These are phyloP conservation scores for Lerema accius DNA, from an alignment of 1,140 invertebrate species.

Conservation along the genomic window DNA sequence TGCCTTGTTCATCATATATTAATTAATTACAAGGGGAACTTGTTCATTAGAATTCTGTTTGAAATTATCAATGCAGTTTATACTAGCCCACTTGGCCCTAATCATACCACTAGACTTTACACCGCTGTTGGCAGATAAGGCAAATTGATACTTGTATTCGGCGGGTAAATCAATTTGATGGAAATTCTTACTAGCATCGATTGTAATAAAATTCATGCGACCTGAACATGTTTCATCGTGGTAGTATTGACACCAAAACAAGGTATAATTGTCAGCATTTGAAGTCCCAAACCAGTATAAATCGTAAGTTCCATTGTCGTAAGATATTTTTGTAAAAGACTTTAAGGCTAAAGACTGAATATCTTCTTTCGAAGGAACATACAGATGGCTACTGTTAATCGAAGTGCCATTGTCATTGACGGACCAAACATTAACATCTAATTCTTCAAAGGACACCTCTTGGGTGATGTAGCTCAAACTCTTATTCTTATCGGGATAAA, in stretches of 20 bases:
- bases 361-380: slow-evolving; percentile 83
- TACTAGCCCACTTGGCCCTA: slow-evolving; percentile 91
- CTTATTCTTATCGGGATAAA: slow-evolving; percentile 63
- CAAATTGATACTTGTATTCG: slow-evolving; percentile 83
- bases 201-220: slow-evolving; percentile 62
- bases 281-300: slow-evolving; percentile 86
- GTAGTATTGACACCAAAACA: slow-evolving; percentile 88
- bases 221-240: slow-evolving; percentile 64
- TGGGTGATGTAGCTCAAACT: slow-evolving; percentile 65
- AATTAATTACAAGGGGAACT: too few species aligned
- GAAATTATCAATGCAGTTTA: too few species aligned
- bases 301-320: slow-evolving; percentile 86
- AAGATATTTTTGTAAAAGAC: slow-evolving; percentile 86
- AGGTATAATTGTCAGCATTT: slow-evolving; percentile 84
- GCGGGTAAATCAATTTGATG: slow-evolving; percentile 66
- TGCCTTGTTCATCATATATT: too few species aligned
- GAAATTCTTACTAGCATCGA: slow-evolving; percentile 56
- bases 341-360: slow-evolving; percentile 84
- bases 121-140: slow-evolving; percentile 87
- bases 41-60: too few species aligned
- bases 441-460: slow-evolving; percentile 55
- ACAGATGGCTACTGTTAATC: slow-evolving; percentile 81
- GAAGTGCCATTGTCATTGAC: slow-evolving; percentile 84
- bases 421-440: slow-evolving; percentile 77
- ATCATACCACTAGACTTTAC: slow-evolving; percentile 88